Percentiles rank a stretch among this genome's conserved stretches.
Evolutionary conservation across 2,888 invertebrate species (phyloP).

Genomic region (Troides aeacus): DNA sequence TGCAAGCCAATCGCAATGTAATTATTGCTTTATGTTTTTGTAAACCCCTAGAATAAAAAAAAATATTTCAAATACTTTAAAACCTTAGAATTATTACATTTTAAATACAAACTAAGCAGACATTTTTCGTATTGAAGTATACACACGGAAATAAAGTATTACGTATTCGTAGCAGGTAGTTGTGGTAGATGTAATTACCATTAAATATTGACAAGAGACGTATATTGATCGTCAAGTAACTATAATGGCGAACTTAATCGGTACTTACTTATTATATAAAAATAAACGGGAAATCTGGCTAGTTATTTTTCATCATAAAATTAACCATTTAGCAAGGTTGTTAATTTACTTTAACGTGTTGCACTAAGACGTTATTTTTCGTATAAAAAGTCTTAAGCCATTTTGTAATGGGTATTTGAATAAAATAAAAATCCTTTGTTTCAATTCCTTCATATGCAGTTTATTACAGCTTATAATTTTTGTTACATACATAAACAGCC

Average conservation of each 20-base stretch:
- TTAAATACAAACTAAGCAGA: background rate
- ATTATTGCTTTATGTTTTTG: too few species aligned
- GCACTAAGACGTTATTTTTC: background rate
- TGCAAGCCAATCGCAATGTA: too few species aligned
- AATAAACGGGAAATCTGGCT: background rate
- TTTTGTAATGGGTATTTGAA: too few species aligned
- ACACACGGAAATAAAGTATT: slow-evolving; percentile 8
- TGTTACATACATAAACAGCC: too few species aligned
- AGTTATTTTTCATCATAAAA: background rate
- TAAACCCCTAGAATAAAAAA: too few species aligned
- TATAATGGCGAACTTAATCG: background rate
- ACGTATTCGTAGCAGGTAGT: background rate
- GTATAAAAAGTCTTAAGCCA: too few species aligned
- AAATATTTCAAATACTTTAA: background rate
- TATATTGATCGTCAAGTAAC: slow-evolving; percentile 9
- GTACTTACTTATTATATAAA: slow-evolving; percentile 8
- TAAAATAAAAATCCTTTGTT: too few species aligned
- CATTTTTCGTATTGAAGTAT: background rate
- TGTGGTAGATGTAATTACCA: background rate
- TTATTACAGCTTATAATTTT: too few species aligned
- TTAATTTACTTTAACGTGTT: background rate
- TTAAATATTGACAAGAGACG: background rate
- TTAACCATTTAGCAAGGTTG: background rate
- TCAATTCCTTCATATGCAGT: too few species aligned
- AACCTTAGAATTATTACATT: background rate